A percentile compares a stretch with the other conserved stretches of the same genome.
These are phyloP conservation scores for Phodopus roborovskii DNA, from an alignment of 2,113 vertebrate species.

Conservation along the genomic window DNA sequence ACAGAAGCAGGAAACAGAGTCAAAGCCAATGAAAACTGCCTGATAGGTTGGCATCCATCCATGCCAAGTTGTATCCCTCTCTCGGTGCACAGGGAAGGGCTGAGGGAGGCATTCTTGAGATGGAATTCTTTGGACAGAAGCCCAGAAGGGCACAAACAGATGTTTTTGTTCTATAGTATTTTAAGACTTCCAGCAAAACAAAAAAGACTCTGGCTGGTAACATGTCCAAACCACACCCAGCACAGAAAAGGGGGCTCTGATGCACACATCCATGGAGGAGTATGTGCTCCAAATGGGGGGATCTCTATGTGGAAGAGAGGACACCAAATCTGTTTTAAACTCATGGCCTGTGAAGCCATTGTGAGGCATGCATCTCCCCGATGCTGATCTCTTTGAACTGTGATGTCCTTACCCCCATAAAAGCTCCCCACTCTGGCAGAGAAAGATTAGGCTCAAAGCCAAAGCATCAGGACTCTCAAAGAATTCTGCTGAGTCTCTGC, in stretches of 20 bases:
- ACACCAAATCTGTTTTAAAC: background rate
- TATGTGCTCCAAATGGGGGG: background rate
- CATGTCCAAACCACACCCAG: background rate
- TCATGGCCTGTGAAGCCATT: background rate
- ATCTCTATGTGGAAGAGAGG: background rate
- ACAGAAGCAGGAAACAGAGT: background rate
- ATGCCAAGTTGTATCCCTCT: background rate
- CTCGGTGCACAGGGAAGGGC: background rate
- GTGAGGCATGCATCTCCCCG: background rate
- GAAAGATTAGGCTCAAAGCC: slow-evolving; percentile 53
- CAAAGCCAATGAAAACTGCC: slow-evolving; percentile 5
- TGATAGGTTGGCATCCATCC: background rate
- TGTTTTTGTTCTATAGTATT: background rate
- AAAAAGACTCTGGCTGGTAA: background rate
- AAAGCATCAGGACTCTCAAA: slow-evolving; percentile 40
- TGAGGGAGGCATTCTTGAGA: background rate
- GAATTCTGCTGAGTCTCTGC: slow-evolving; percentile 11
- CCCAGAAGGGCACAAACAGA: slow-evolving; percentile 1
- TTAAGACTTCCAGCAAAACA: slow-evolving; percentile 7
- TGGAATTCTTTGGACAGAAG: background rate
- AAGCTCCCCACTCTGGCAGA: slow-evolving; percentile 19
- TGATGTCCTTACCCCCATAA: slow-evolving; percentile 28
- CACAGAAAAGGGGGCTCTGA: background rate
- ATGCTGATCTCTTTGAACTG: slow-evolving; percentile 1
- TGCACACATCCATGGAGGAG: background rate